Evolutionary conservation across 2,888 invertebrate species (phyloP).

Genomic region (Artemia sinica): DNA sequence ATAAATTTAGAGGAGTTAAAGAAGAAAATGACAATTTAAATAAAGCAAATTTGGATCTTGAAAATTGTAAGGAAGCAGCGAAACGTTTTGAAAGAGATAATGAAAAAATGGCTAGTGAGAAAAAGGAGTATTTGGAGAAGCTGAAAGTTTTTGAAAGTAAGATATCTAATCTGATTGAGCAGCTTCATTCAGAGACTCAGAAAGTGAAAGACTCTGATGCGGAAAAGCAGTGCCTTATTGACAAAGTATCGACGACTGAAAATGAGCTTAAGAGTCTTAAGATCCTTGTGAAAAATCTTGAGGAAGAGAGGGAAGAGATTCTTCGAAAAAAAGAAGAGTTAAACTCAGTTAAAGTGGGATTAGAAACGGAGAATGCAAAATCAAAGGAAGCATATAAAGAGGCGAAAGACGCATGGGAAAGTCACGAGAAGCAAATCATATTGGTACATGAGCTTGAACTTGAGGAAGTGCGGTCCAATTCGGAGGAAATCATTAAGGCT

Average conservation of each 20-base stretch:
- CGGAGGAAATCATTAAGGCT: not conserved
- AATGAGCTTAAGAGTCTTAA: not conserved
- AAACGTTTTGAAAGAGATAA: too few relatives aligned
- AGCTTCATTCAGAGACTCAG: too few relatives aligned
- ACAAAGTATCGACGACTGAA: not conserved
- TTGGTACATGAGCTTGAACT: not conserved
- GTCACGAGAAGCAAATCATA: not conserved
- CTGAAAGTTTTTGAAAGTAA: too few relatives aligned
- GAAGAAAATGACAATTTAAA: too few relatives aligned
- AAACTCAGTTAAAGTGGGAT: not conserved
- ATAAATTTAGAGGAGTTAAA: too few relatives aligned
- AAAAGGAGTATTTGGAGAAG: too few relatives aligned
- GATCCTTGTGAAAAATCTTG: not conserved
- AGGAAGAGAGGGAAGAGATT: not conserved
- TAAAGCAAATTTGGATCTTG: too few relatives aligned
- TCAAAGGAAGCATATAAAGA: not conserved
- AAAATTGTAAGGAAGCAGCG: too few relatives aligned
- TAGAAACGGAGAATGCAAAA: not conserved
- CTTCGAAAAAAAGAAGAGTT: not conserved
- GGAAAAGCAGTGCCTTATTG: not conserved
- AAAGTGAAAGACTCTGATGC: too few relatives aligned
- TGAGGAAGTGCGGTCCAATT: not conserved
- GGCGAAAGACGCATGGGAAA: not conserved
- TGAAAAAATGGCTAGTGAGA: too few relatives aligned
- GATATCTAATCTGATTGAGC: too few relatives aligned